Base-by-base conservation (phyloP, 2,888 invertebrate genomes). In the Drosophila nr. perissopoda region DNA sequence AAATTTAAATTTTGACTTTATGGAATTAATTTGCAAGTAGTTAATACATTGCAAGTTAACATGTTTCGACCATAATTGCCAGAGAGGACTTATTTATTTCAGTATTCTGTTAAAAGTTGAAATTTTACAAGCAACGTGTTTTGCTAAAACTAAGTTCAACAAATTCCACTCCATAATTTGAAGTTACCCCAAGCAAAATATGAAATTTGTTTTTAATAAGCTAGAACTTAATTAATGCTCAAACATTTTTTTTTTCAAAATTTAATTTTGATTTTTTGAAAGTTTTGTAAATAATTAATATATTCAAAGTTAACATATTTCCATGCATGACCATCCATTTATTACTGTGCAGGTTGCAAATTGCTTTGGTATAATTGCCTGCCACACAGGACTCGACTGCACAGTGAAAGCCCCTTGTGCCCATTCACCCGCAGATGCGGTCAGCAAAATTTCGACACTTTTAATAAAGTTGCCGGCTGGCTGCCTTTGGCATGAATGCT, bases 401-500 rank as follows among this genome's bases (percentile, higher is more conserved):
- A 42, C 5, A 42, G 11, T 42, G 21, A 21, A 36, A 31, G 13
- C n/a, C 56, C n/a, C n/a, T 56, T 29, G 29, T 40, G 13, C 42
- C 16, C 42, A 31, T 57, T 42, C 31, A 42, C 31, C 57, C 31
- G 16, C 40, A 40, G 40, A 42, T 42, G 42, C 42, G 42, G 57
- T 57, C 42, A 18, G 31, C 21, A 42, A 60, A 60, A 49, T 34
- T 59, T 49, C 18, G 10, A 48, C 31, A 42, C 57, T 57, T 57
- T 57, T 57, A 42, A 57, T 57, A 57, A 57, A 42, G 42, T 57
- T 57, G 31, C 27, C 29, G 38, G 54, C 4, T 6, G 10, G 16
- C 57, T 57, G 57, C 57, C 42, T 42, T 42, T 57, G 42, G 57
- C 57, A 57, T 42, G 31, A 57, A 57, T 31, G 40, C 57, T 31